Evolutionary conservation across 2,797 vertebrate genomes (phyloP).

Genomic region (Peromyscus aztecus): DNA sequence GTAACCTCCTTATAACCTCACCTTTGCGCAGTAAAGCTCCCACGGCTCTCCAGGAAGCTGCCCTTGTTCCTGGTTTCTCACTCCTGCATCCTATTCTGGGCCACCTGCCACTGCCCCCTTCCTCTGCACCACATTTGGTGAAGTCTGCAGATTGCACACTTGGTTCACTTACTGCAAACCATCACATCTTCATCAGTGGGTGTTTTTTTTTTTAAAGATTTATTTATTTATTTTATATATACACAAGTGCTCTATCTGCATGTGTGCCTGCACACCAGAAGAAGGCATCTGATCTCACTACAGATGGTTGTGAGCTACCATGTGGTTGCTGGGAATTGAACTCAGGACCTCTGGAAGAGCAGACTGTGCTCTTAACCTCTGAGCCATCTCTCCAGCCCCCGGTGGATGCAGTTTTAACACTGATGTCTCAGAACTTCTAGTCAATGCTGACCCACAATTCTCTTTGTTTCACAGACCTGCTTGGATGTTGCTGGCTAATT

Average conservation of each 20-base stretch:
- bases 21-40: neutral
- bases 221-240: too few species aligned
- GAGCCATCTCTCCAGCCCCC: too few species aligned
- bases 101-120: neutral
- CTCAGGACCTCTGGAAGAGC: too few species aligned
- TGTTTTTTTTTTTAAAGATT: too few species aligned
- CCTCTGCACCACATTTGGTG: neutral
- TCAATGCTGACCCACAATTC: neutral
- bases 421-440: neutral
- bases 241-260: too few species aligned
- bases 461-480: neutral
- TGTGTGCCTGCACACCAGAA: too few species aligned
- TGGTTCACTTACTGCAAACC: neutral
- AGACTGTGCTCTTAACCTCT: too few species aligned
- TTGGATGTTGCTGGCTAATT: neutral
- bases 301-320: too few species aligned
- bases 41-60: neutral
- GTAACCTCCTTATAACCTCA: neutral
- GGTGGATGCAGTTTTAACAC: neutral
- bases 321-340: too few species aligned
- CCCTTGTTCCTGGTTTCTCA: conserved; percentile 10
- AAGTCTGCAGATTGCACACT: neutral
- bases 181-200: neutral
- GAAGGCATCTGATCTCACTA: too few species aligned
- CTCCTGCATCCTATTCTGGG: neutral